A percentile compares a stretch with the other conserved stretches of the same genome.
phyloP scores from a whole-genome alignment of 1,140 invertebrate species.

The Halesus radiatus region DNA sequence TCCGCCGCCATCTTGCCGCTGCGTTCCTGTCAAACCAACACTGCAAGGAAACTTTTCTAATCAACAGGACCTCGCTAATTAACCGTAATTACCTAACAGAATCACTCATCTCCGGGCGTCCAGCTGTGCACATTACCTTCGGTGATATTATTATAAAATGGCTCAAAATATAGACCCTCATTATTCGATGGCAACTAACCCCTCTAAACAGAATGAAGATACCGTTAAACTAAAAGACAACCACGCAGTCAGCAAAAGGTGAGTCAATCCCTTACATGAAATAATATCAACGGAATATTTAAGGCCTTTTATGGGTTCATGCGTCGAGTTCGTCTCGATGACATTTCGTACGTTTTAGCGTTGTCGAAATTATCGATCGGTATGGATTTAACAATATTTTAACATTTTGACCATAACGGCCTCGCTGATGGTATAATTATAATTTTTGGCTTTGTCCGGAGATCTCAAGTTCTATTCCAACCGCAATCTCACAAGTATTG shows the following conservation, averaged over 20 bases:
- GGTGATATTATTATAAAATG: conserved; percentile 69
- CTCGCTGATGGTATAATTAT: too few species aligned
- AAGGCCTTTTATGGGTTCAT: conserved; percentile 11
- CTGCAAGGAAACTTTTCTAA: conserved; percentile 65
- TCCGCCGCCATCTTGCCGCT: conserved; percentile 62
- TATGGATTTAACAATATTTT: conserved; percentile 39
- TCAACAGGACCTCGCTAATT: conserved; percentile 63
- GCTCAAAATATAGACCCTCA: conserved; percentile 88
- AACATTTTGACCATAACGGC: too few species aligned
- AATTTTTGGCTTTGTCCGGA: too few species aligned
- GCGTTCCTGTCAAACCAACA: conserved; percentile 64
- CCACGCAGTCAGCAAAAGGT: conserved; percentile 90
- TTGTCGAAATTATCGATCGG: conserved; percentile 43
- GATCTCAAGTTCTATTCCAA: too few species aligned
- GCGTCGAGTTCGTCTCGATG: not conserved
- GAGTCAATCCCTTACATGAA: conserved; percentile 57
- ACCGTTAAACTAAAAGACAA: conserved; percentile 82
- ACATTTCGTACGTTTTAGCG: not conserved
- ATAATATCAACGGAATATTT: conserved; percentile 36
- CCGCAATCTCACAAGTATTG: too few species aligned
- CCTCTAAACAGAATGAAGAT: conserved; percentile 81
- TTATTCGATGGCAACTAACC: conserved; percentile 76
- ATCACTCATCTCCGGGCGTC: conserved; percentile 61
- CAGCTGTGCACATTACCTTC: conserved; percentile 62
- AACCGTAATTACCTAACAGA: conserved; percentile 37